These are phyloP conservation scores for Takifugu ocellatus DNA, from an alignment of 2,797 vertebrate genomes.

Conservation along the genomic window DNA sequence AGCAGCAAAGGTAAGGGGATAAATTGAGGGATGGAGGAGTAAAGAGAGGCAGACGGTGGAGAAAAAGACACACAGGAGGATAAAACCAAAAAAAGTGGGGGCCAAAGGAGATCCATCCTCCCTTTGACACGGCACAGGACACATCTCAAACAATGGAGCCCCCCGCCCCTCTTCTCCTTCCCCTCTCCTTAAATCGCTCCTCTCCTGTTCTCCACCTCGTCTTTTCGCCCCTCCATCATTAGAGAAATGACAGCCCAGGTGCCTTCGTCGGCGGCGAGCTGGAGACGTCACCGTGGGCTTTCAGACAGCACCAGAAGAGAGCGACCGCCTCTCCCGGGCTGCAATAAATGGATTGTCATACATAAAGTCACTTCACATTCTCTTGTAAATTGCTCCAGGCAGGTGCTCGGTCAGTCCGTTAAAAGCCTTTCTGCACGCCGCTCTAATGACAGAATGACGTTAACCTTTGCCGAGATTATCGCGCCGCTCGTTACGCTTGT, in stretches of 20 bases:
- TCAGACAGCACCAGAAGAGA: constrained; percentile 25
- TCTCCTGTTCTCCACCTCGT: constrained; percentile 29
- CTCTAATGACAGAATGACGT: constrained; percentile 64
- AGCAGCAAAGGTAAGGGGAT: constrained; percentile 73
- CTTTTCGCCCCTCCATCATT: constrained; percentile 49
- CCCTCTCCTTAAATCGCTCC: constrained; percentile 38
- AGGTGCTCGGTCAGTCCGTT: constrained; percentile 73
- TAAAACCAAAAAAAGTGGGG: constrained; percentile 28
- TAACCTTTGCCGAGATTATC: constrained; percentile 77
- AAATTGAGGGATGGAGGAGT: constrained; percentile 64
- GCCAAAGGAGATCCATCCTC: constrained; percentile 50
- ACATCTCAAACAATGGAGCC: constrained; percentile 65
- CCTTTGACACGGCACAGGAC: constrained; percentile 59
- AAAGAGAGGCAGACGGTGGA: constrained; percentile 54
- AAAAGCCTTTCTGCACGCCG: constrained; percentile 81
- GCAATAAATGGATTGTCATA: constrained; percentile 63
- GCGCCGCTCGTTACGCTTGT: background rate
- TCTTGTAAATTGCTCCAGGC: constrained; percentile 71
- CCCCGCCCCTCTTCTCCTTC: constrained; percentile 14
- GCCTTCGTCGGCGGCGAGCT: constrained; percentile 41
- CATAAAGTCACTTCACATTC: constrained; percentile 68
- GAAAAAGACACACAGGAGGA: constrained; percentile 62
- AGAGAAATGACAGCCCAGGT: constrained; percentile 66
- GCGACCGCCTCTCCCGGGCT: constrained; percentile 53
- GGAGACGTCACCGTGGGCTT: constrained; percentile 67